A percentile compares a stretch with the other conserved stretches of the same genome.
Evolutionary conservation across 2,113 vertebrate species (phyloP).

Genomic region (Desmodus rotundus): DNA sequence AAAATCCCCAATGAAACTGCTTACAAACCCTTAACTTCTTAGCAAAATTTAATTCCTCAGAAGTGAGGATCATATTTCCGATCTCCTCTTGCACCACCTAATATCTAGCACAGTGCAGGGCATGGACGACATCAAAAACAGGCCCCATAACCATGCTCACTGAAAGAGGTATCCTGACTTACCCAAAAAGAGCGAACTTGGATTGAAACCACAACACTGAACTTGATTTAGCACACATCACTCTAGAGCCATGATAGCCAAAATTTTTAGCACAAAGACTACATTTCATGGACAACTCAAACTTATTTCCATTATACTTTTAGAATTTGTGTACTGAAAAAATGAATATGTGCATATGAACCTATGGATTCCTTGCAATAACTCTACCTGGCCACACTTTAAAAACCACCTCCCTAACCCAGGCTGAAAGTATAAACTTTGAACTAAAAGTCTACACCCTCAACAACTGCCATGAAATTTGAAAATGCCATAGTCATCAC

Average conservation of each 20-base stretch:
- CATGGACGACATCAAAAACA: neutral
- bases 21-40: neutral
- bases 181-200: neutral
- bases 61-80: neutral
- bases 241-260: neutral
- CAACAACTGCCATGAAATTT: neutral
- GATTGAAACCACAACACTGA: neutral
- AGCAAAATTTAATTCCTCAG: neutral
- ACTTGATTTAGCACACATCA: neutral
- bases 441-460: neutral
- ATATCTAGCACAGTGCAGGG: neutral
- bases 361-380: neutral
- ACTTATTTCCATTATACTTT: neutral
- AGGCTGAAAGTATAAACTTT: neutral
- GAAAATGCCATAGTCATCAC: neutral
- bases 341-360: neutral
- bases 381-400: neutral
- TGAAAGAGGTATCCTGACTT: neutral
- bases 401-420: neutral
- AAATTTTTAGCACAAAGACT: neutral
- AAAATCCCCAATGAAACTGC: neutral
- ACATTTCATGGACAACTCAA: neutral
- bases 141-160: neutral
- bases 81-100: neutral
- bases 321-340: neutral